phyloP scores from a whole-genome alignment of 1,140 invertebrate species.

The Drosophila asahinai region DNA sequence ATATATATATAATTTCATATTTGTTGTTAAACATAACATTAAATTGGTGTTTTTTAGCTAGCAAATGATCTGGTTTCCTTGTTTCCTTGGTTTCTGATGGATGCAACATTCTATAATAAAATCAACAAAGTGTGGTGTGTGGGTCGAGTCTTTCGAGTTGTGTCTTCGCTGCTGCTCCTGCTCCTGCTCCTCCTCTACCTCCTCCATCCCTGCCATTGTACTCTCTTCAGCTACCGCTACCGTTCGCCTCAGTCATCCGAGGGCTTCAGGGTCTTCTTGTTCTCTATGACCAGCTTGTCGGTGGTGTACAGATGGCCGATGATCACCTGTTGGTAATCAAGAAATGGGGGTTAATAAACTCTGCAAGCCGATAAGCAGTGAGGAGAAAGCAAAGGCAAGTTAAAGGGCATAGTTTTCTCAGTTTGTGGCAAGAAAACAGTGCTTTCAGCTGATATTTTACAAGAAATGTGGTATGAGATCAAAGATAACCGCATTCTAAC shows the following conservation, averaged over 20 bases:
- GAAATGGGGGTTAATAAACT: slow-evolving; percentile 30
- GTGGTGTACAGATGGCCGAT: slow-evolving; percentile 87
- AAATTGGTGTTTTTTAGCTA: slow-evolving; percentile 66
- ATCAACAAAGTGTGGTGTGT: slow-evolving; percentile 52
- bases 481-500: no score
- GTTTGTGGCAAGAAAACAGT: no score
- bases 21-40: slow-evolving; percentile 67
- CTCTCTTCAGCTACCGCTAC: slow-evolving; percentile 29
- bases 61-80: slow-evolving; percentile 36
- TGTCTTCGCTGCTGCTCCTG: slow-evolving; percentile 14
- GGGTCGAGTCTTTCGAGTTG: slow-evolving; percentile 62
- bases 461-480: no score
- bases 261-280: slow-evolving; percentile 75
- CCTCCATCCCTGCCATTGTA: slow-evolving; percentile 30
- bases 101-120: slow-evolving; percentile 34
- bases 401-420: no score
- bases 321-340: slow-evolving; percentile 83
- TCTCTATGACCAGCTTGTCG: slow-evolving; percentile 87
- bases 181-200: neutral
- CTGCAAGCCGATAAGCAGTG: slow-evolving; percentile 22
- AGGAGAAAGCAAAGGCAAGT: neutral
- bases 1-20: slow-evolving; percentile 48
- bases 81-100: slow-evolving; percentile 29
- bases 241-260: slow-evolving; percentile 53
- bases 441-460: no score